Conservation (phyloP, 1,140 invertebrate genomes). For the Trachymyrmex septentrionalis region DNA sequence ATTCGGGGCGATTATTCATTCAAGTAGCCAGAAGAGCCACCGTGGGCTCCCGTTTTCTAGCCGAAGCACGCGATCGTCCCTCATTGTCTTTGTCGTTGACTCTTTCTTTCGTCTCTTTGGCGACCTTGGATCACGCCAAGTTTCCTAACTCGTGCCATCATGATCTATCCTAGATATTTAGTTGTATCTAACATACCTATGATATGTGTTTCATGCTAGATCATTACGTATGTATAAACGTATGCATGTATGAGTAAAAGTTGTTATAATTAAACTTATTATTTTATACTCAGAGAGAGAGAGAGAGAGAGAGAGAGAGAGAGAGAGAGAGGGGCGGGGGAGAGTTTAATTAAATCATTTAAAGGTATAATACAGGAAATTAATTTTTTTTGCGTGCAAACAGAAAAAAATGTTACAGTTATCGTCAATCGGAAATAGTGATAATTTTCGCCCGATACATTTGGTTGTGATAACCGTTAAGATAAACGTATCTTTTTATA, state of each 20-base stretch:
- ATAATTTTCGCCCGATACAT: no score
- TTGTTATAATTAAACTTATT: no score
- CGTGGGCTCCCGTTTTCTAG: conserved; percentile 82
- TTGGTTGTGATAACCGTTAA: no score
- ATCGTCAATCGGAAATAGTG: no score
- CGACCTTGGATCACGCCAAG: conserved; percentile 79
- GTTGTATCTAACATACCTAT: conserved; percentile 28
- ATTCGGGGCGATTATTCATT: conserved; percentile 82
- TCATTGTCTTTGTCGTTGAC: conserved; percentile 69
- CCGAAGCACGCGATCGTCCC: conserved; percentile 81
- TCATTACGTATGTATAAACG: no score
- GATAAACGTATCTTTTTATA: no score
- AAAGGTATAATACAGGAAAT: background rate
- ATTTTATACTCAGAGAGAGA: background rate
- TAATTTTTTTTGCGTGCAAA: no score
- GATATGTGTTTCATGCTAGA: background rate
- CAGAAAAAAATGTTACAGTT: no score
- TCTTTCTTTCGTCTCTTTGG: conserved; percentile 60
- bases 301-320: background rate
- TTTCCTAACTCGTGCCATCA: conserved; percentile 43
- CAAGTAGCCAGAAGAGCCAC: conserved; percentile 79
- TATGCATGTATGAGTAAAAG: no score
- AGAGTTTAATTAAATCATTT: background rate
- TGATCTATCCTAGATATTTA: conserved; percentile 39
- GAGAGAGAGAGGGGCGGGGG: background rate